These are phyloP conservation scores for Caenorhabditis macrosperma DNA, from an alignment of 2,888 invertebrate genomes.

Conservation along the genomic window DNA sequence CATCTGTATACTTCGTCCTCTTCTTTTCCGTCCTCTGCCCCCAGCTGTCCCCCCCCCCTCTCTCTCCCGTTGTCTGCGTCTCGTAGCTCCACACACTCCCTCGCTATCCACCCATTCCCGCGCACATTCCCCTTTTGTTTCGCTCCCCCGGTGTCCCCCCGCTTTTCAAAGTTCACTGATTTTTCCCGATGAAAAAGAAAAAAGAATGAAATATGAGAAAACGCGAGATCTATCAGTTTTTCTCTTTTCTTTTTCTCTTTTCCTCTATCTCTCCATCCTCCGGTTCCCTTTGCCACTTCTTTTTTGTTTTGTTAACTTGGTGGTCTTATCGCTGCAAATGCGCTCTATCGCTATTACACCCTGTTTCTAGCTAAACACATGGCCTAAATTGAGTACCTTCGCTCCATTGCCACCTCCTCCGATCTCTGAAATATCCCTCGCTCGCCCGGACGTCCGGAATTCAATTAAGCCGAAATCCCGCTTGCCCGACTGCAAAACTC, in stretches of 20 bases:
- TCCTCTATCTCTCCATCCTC: not conserved
- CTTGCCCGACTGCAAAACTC: not conserved
- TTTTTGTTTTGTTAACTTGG: not conserved
- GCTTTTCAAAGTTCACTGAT: too few relatives aligned
- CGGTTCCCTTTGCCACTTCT: not conserved
- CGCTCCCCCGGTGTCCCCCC: not conserved
- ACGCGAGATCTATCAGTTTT: not conserved
- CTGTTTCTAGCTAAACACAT: too few relatives aligned
- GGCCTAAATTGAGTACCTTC: too few relatives aligned
- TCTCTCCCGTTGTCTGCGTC: conserved; percentile 17
- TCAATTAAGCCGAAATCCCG: not conserved
- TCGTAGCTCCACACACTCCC: conserved; percentile 4
- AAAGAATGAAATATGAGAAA: not conserved
- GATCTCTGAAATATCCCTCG: too few relatives aligned
- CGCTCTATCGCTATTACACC: not conserved
- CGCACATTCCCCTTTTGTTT: not conserved
- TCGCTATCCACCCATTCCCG: not conserved
- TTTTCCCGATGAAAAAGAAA: too few relatives aligned
- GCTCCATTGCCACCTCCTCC: too few relatives aligned
- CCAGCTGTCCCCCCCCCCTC: not conserved
- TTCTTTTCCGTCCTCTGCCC: not conserved
- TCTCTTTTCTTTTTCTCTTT: not conserved
- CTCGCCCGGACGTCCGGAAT: not conserved
- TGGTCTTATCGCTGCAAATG: not conserved
- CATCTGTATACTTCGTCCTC: conserved; percentile 16